These are phyloP conservation scores for Megaustenia siamemsis DNA, from an alignment of 2,888 invertebrate species.

Conservation along the genomic window DNA sequence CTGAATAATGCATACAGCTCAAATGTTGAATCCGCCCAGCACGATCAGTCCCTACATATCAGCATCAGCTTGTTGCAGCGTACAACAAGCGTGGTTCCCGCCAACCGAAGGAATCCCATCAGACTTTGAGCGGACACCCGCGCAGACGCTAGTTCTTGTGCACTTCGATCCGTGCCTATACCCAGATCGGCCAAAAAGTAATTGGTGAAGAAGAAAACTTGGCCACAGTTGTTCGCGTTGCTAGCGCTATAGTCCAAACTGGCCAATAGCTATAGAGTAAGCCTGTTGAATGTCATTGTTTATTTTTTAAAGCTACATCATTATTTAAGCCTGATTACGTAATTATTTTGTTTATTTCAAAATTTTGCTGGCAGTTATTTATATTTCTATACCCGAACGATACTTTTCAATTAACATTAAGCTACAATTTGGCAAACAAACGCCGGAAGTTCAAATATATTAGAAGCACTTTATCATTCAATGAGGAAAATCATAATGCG, in stretches of 20 bases:
- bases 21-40: neutral
- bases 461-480: no score
- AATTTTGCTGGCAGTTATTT: no score
- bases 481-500: no score
- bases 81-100: slow-evolving; percentile 32
- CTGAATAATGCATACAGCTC: neutral
- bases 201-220: neutral
- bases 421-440: no score
- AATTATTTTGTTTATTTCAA: no score
- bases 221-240: neutral
- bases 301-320: no score
- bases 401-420: no score
- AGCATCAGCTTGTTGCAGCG: slow-evolving; percentile 24
- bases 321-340: no score
- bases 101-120: slow-evolving; percentile 9
- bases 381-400: no score
- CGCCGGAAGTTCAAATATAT: no score
- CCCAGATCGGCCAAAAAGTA: neutral
- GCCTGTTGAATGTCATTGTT: no score
- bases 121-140: slow-evolving; percentile 9
- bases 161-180: neutral
- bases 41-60: neutral
- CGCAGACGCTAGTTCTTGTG: neutral
- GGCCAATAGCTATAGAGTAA: no score
- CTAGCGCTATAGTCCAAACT: neutral